These are phyloP conservation scores for Melanogrammus aeglefinus DNA, from an alignment of 2,797 vertebrate genomes.

Conservation along the genomic window DNA sequence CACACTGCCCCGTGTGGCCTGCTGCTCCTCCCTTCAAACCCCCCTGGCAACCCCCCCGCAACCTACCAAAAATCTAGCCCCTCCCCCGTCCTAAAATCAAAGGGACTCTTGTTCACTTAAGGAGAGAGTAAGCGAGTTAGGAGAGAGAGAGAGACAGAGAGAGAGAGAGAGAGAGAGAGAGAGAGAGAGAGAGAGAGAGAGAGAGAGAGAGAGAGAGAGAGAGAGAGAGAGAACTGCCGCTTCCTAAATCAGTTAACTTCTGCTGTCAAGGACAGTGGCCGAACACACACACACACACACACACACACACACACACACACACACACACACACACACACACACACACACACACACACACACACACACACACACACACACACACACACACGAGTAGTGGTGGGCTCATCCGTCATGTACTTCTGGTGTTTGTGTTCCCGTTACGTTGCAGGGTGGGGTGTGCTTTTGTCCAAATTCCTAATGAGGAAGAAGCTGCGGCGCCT, in stretches of 20 bases:
- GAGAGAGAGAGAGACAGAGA: slow-evolving; percentile 12
- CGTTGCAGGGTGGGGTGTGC: not conserved
- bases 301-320: slow-evolving; percentile 19
- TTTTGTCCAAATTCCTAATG: not conserved
- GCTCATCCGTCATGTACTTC: slow-evolving; percentile 33
- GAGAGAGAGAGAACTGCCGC: slow-evolving; percentile 62
- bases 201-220: slow-evolving; percentile 7
- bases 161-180: slow-evolving; percentile 26
- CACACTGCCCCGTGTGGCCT: slow-evolving; percentile 81
- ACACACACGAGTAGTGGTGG: slow-evolving; percentile 21
- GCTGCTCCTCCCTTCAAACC: slow-evolving; percentile 68
- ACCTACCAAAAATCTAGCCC: slow-evolving; percentile 56
- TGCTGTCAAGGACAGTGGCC: slow-evolving; percentile 63
- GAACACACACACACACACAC: slow-evolving; percentile 2
- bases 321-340: slow-evolving; percentile 1
- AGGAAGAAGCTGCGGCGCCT: not conserved
- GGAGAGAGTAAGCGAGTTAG: slow-evolving; percentile 45
- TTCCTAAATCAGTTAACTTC: slow-evolving; percentile 85
- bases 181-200: slow-evolving; percentile 19
- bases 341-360: slow-evolving; percentile 5
- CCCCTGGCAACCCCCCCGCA: no score
- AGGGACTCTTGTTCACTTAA: slow-evolving; percentile 88
- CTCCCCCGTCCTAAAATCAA: slow-evolving; percentile 79
- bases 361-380: slow-evolving; percentile 11
- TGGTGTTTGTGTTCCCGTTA: slow-evolving; percentile 26